Percentiles rank a stretch among this genome's conserved stretches.
Conservation (phyloP, 2,888 invertebrate genomes). For the Thereva unica region DNA sequence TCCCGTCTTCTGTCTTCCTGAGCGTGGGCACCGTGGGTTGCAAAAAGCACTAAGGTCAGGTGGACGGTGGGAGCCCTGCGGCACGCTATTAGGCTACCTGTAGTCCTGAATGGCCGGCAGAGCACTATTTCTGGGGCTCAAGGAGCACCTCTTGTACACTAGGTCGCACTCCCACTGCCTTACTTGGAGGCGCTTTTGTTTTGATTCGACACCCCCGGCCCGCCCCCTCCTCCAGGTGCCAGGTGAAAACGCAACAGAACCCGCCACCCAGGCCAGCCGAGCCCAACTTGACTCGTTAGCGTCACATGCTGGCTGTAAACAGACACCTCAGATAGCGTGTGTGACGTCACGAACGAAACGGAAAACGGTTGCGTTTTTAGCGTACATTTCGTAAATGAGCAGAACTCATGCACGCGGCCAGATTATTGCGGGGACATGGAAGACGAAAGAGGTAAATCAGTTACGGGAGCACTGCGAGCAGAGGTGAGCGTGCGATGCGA, state of each 20-base stretch:
- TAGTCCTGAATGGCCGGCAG: neutral
- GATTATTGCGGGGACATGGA: constrained; percentile 25
- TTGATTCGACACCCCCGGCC: constrained; percentile 16
- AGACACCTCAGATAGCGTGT: constrained; percentile 40
- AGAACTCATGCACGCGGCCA: constrained; percentile 40
- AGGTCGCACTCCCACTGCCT: neutral
- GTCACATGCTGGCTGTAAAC: constrained; percentile 30
- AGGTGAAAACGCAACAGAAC: constrained; percentile 22
- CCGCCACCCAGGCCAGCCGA: neutral
- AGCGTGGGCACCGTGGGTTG: constrained; percentile 2
- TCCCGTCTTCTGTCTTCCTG: constrained; percentile 18
- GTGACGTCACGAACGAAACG: constrained; percentile 42
- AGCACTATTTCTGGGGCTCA: constrained; percentile 14
- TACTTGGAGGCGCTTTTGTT: neutral
- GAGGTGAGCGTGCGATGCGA: constrained; percentile 1
- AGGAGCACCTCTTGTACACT: neutral
- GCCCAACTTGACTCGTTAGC: constrained; percentile 4
- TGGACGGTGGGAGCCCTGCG: too few relatives aligned
- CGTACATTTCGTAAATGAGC: constrained; percentile 42
- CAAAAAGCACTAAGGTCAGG: too few relatives aligned
- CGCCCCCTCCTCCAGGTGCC: constrained; percentile 8
- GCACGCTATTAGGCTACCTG: constrained; percentile 12
- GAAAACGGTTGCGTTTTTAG: constrained; percentile 42
- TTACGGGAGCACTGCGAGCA: constrained; percentile 9
- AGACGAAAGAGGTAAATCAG: constrained; percentile 29